phyloP scores from a whole-genome alignment of 1,140 invertebrate species.

The Lordiphosa clarofinis region DNA sequence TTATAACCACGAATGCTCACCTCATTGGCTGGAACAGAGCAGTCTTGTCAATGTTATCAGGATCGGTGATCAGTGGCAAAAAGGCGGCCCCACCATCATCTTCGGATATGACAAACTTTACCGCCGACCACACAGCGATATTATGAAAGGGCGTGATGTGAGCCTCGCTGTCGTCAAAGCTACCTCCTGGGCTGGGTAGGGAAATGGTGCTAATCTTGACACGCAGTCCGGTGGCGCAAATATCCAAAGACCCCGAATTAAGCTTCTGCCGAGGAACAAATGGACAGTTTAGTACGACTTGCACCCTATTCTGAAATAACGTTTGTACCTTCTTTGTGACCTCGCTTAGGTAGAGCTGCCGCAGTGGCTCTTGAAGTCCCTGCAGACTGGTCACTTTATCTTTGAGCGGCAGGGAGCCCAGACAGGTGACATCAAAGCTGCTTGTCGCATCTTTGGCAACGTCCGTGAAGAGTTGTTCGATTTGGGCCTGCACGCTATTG shows the following conservation, averaged over 20 bases:
- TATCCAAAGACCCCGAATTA: constrained; percentile 83
- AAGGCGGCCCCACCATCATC: constrained; percentile 84
- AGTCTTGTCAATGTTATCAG: constrained; percentile 87
- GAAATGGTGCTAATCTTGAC: constrained; percentile 74
- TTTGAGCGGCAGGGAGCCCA: constrained; percentile 88
- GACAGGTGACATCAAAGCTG: constrained; percentile 87
- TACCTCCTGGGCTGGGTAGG: constrained; percentile 10
- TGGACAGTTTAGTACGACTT: not conserved
- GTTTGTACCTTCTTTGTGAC: constrained; percentile 57
- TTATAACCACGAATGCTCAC: constrained; percentile 25
- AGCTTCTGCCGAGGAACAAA: constrained; percentile 35
- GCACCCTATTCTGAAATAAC: not conserved
- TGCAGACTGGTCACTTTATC: constrained; percentile 90
- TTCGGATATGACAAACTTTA: constrained; percentile 86
- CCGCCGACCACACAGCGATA: constrained; percentile 94
- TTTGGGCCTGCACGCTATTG: constrained; percentile 90
- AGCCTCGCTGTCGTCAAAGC: constrained; percentile 42
- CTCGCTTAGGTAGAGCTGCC: constrained; percentile 86
- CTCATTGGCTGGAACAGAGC: constrained; percentile 82
- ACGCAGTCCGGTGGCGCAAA: constrained; percentile 85
- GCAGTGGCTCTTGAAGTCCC: constrained; percentile 89
- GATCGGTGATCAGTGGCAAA: constrained; percentile 91
- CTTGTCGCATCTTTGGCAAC: constrained; percentile 85
- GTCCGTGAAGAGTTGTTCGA: constrained; percentile 92
- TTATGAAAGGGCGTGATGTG: constrained; percentile 90